A percentile compares a stretch with the other conserved stretches of the same genome.
Conservation (phyloP, 2,113 vertebrate genomes). For the Cheirogaleus medius region DNA sequence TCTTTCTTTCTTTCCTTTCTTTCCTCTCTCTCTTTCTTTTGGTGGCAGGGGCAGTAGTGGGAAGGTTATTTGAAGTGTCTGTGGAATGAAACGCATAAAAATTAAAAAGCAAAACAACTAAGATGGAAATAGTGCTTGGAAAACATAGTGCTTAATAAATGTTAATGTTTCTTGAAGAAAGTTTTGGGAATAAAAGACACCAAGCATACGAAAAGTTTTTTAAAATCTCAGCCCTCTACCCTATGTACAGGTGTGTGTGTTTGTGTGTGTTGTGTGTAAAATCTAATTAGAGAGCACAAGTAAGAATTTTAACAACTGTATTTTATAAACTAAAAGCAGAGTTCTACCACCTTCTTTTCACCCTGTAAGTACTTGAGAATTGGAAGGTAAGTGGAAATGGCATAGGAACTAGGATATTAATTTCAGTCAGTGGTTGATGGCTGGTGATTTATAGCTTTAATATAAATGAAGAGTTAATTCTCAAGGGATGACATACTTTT, state of each 20-base stretch:
- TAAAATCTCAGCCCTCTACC: neutral
- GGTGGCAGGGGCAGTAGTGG: neutral
- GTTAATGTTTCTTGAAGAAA: slow-evolving; percentile 35
- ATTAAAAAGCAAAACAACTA: slow-evolving; percentile 6
- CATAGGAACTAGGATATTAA: slow-evolving; percentile 55
- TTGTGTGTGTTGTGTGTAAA: neutral
- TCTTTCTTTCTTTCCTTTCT: neutral
- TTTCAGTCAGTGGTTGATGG: slow-evolving; percentile 63
- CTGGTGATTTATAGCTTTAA: slow-evolving; percentile 74
- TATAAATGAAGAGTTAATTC: slow-evolving; percentile 70
- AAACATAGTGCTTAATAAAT: slow-evolving; percentile 41
- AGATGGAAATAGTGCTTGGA: neutral
- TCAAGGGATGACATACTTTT: slow-evolving; percentile 14
- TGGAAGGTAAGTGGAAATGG: slow-evolving; percentile 57
- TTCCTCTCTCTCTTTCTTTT: neutral
- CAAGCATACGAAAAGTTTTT: neutral
- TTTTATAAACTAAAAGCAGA: slow-evolving; percentile 55
- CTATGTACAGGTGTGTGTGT: neutral
- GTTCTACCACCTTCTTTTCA: slow-evolving; percentile 33
- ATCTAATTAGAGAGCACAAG: neutral
- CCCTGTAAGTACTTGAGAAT: neutral
- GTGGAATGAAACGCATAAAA: slow-evolving; percentile 10
- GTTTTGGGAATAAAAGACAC: neutral
- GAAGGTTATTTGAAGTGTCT: neutral
- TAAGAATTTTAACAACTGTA: slow-evolving; percentile 38